Evolutionary conservation across 2,888 invertebrate species (phyloP).

Genomic region (Eupeodes latifasciatus): DNA sequence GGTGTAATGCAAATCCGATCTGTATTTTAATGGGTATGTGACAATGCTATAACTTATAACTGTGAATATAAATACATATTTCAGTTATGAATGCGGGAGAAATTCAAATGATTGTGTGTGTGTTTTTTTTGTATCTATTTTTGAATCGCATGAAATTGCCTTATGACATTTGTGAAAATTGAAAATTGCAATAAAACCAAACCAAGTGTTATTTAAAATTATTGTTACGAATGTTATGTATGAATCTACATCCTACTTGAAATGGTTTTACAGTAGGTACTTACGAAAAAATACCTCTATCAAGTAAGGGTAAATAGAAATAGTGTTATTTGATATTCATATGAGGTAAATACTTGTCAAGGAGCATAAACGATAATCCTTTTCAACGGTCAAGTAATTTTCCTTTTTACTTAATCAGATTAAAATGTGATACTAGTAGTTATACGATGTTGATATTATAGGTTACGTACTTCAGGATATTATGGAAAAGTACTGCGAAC

Average conservation of each 20-base stretch:
- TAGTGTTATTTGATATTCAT: slow-evolving; percentile 22
- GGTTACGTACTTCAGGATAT: too few species aligned
- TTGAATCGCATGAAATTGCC: neutral
- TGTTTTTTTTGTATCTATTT: too few species aligned
- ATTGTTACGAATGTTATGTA: too few species aligned
- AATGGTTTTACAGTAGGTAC: too few species aligned
- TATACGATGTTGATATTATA: neutral
- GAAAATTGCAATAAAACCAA: neutral
- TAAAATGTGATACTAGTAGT: slow-evolving; percentile 1
- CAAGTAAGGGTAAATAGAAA: too few species aligned
- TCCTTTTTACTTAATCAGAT: slow-evolving; percentile 25
- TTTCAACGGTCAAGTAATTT: slow-evolving; percentile 10
- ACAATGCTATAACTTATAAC: too few species aligned
- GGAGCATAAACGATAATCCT: neutral
- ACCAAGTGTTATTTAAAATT: neutral
- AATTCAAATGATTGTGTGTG: neutral
- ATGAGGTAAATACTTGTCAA: slow-evolving; percentile 2
- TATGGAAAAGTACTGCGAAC: neutral
- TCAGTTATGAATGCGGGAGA: neutral
- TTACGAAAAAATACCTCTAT: too few species aligned
- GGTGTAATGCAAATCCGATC: neutral
- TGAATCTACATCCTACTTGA: too few species aligned
- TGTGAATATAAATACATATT: neutral
- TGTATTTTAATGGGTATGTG: neutral
- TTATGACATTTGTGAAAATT: neutral